These are phyloP conservation scores for Gymnocephalus cernua DNA, from an alignment of 2,113 vertebrate species.

Conservation along the genomic window DNA sequence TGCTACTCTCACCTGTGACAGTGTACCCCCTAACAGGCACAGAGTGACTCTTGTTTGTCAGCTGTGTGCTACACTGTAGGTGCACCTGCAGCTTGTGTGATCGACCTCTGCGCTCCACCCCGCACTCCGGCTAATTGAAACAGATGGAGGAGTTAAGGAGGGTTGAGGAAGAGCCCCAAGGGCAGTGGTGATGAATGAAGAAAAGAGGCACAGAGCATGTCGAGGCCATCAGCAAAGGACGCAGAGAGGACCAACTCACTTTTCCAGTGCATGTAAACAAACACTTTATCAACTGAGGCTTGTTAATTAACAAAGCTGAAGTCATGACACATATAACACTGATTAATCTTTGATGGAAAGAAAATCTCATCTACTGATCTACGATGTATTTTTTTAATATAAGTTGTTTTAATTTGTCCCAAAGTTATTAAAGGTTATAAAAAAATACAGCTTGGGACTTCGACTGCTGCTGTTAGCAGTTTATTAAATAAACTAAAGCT, in stretches of 20 bases:
- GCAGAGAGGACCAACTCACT: slow-evolving; percentile 20
- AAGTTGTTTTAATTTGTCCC: slow-evolving; percentile 5
- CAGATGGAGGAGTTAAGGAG: slow-evolving; percentile 68
- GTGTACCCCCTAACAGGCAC: slow-evolving; percentile 18
- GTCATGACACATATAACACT: neutral
- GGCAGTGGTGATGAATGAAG: slow-evolving; percentile 55
- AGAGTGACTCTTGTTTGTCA: slow-evolving; percentile 50
- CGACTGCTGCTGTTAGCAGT: neutral
- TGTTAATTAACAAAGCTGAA: neutral
- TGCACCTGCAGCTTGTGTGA: slow-evolving; percentile 56
- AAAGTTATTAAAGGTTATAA: slow-evolving; percentile 13
- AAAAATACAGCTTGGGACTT: neutral
- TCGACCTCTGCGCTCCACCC: slow-evolving; percentile 56
- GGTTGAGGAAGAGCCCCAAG: slow-evolving; percentile 42
- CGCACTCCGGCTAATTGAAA: slow-evolving; percentile 73
- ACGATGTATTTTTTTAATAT: neutral
- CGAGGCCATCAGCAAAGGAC: slow-evolving; percentile 20
- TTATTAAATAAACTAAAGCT: slow-evolving; percentile 24
- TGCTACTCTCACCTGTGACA: slow-evolving; percentile 29
- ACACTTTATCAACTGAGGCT: neutral
- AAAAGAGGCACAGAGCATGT: slow-evolving; percentile 38
- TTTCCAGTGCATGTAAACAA: slow-evolving; percentile 34
- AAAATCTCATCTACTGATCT: neutral
- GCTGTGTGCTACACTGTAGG: slow-evolving; percentile 22
- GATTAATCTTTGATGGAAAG: neutral